Conservation (phyloP, 2,888 invertebrate genomes). For the Strigamia maritima region DNA sequence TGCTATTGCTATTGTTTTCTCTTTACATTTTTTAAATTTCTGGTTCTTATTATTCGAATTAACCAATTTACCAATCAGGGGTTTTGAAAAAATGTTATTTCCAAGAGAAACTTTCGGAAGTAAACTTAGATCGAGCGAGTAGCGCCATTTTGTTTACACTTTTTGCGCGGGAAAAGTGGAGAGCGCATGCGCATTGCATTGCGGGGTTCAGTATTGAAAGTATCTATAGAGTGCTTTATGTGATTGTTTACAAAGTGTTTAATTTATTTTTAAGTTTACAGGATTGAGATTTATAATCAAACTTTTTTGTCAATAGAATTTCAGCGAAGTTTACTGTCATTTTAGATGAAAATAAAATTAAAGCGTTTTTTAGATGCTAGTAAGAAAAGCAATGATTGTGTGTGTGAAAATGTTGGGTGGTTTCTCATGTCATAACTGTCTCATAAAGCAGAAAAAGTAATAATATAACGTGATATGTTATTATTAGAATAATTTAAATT, state of each 20-base stretch:
- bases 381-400: neutral
- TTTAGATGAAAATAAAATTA: neutral
- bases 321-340: neutral
- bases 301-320: neutral
- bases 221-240: neutral
- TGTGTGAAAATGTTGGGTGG: constrained; percentile 1
- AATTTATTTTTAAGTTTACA: neutral
- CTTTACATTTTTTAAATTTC: neutral
- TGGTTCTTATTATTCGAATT: neutral
- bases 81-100: neutral
- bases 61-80: neutral
- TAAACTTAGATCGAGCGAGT: neutral
- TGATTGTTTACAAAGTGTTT: neutral
- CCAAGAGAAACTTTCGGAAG: neutral
- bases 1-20: neutral
- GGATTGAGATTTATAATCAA: neutral
- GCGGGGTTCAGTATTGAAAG: neutral
- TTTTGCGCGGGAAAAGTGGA: neutral
- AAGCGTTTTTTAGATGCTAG: neutral
- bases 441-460: neutral
- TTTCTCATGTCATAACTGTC: neutral
- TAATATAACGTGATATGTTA: neutral
- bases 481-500: neutral
- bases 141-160: neutral
- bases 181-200: neutral